phyloP scores from a whole-genome alignment of 1,140 invertebrate species.

The Eumaeus atala region DNA sequence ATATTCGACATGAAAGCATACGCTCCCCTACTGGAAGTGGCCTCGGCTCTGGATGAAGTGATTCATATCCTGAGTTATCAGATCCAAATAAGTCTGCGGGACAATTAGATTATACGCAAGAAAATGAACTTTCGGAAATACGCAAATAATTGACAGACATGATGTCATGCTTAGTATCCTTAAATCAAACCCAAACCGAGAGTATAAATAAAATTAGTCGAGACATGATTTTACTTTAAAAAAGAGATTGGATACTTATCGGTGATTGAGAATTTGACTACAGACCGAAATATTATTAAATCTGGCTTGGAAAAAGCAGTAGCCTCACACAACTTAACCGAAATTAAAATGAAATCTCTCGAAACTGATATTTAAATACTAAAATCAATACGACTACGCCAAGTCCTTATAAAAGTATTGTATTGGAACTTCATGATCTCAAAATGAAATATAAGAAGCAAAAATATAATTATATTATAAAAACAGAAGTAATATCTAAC shows the following conservation, averaged over 20 bases:
- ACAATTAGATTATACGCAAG: neutral
- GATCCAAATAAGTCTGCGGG: neutral
- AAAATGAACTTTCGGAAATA: constrained; percentile 23
- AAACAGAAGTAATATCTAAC: too few relatives aligned
- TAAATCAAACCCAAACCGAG: constrained; percentile 19
- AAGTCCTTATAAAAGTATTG: neutral
- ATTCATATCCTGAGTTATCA: constrained; percentile 14
- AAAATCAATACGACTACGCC: neutral
- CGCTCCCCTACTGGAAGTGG: constrained; percentile 17
- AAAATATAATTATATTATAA: too few relatives aligned
- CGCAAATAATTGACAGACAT: constrained; percentile 27
- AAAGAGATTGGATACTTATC: constrained; percentile 18
- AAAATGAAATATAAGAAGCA: neutral
- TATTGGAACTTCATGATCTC: neutral
- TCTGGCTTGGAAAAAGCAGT: neutral
- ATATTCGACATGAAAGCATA: too few relatives aligned
- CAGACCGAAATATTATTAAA: neutral
- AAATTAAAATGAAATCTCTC: neutral
- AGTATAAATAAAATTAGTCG: constrained; percentile 22
- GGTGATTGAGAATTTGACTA: neutral
- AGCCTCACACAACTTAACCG: neutral
- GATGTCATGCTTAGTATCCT: constrained; percentile 19
- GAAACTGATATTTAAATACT: neutral
- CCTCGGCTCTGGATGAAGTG: neutral
- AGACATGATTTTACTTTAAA: constrained; percentile 23